phyloP scores from a whole-genome alignment of 2,113 vertebrate genomes.

The Probosciger aterrimus region DNA sequence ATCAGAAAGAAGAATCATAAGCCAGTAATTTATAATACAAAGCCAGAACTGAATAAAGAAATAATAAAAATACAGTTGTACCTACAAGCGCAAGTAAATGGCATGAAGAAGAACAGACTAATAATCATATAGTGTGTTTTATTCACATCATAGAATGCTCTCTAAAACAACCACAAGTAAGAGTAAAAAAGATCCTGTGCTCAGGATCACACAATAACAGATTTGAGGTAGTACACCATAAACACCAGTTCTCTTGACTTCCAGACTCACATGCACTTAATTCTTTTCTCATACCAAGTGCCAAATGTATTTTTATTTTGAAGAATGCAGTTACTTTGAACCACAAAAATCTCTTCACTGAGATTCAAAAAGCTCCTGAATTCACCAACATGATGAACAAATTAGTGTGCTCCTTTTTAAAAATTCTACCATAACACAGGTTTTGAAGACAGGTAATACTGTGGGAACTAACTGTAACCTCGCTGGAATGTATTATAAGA shows the following conservation, averaged over 20 bases:
- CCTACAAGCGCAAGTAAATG: not conserved
- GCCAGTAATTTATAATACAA: not conserved
- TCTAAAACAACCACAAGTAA: not conserved
- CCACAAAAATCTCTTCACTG: not conserved
- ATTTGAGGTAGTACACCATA: not conserved
- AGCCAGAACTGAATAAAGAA: not conserved
- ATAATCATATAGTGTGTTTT: not conserved
- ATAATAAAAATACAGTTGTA: not conserved
- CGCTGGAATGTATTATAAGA: not conserved
- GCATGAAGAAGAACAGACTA: not conserved
- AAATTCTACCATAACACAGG: not conserved
- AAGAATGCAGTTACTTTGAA: not conserved
- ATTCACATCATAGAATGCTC: not conserved
- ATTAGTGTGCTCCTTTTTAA: not conserved
- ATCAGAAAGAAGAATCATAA: not conserved
- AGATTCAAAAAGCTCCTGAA: not conserved
- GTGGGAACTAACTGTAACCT: not conserved
- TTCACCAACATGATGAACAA: not conserved
- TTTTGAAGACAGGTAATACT: not conserved
- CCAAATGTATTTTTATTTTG: conserved; percentile 4
- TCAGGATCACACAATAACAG: not conserved
- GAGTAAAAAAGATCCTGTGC: not conserved
- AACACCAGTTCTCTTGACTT: not conserved
- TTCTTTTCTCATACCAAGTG: not conserved
- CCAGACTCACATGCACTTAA: not conserved